These are phyloP conservation scores for Cephus pulcher DNA, from an alignment of 2,888 invertebrate species.

Conservation along the genomic window DNA sequence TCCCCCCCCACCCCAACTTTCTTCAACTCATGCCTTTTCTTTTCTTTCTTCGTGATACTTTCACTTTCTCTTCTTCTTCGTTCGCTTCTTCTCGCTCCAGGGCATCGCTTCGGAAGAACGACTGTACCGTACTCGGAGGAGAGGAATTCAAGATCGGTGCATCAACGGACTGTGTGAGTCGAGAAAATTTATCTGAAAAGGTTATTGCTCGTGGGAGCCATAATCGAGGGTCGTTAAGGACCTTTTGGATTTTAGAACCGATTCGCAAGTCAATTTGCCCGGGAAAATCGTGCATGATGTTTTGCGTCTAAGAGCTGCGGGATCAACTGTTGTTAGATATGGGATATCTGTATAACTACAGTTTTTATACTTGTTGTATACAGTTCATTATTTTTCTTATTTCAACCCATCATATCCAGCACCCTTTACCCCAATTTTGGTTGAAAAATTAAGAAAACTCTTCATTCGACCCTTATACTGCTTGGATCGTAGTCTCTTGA, in stretches of 20 bases:
- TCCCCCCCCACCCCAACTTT: neutral
- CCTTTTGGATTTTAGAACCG: neutral
- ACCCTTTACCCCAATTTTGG: too few relatives aligned
- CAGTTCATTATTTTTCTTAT: neutral
- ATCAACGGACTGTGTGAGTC: neutral
- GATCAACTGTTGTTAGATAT: neutral
- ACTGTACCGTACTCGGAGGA: neutral
- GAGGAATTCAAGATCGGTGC: neutral
- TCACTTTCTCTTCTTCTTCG: neutral
- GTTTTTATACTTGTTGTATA: neutral
- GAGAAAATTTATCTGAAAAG: neutral
- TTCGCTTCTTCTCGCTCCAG: neutral
- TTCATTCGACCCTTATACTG: neutral
- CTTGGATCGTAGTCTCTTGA: neutral
- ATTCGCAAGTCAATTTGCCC: neutral
- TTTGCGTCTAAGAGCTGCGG: neutral
- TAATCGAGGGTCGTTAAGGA: neutral
- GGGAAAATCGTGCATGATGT: neutral
- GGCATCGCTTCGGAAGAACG: neutral
- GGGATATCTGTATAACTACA: neutral
- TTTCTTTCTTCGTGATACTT: neutral
- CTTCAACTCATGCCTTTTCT: neutral
- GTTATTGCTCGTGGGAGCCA: neutral
- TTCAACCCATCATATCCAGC: neutral
- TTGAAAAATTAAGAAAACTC: neutral